A percentile compares a stretch with the other conserved stretches of the same genome.
Conservation (phyloP, 2,888 invertebrate species). For the Branchipolynoe longqiensis region DNA sequence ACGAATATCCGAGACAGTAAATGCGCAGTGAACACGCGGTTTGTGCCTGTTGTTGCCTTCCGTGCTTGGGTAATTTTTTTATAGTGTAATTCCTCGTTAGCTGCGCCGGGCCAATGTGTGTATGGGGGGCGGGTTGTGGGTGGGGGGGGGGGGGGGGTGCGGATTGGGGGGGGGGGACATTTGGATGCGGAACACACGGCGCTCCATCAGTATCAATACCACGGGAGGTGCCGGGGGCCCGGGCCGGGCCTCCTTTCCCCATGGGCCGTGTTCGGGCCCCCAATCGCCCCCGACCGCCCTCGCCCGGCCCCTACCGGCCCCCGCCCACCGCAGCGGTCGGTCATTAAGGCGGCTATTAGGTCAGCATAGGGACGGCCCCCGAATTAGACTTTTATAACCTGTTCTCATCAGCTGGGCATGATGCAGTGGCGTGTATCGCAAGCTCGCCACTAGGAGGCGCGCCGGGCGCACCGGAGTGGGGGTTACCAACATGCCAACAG, state of each 20-base stretch:
- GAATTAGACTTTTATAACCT: slow-evolving; percentile 40
- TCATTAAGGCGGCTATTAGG: slow-evolving; percentile 13
- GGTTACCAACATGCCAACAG: too few species aligned
- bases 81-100: slow-evolving; percentile 51
- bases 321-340: too few species aligned
- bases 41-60: too few species aligned
- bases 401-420: slow-evolving; percentile 35
- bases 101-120: not conserved
- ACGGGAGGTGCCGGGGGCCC: not conserved
- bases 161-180: not conserved
- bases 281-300: too few species aligned
- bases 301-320: too few species aligned
- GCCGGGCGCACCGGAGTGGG: not conserved
- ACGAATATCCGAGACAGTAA: too few species aligned
- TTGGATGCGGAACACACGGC: not conserved
- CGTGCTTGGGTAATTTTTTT: too few species aligned
- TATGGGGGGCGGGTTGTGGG: too few species aligned
- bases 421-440: not conserved
- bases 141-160: not conserved
- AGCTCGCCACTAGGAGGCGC: not conserved
- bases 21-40: too few species aligned
- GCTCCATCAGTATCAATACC: not conserved
- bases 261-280: too few species aligned
- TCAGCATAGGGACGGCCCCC: not conserved
- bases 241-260: too few species aligned